Conservation (phyloP, 2,797 vertebrate species). For the Gambelia wislizenii region DNA sequence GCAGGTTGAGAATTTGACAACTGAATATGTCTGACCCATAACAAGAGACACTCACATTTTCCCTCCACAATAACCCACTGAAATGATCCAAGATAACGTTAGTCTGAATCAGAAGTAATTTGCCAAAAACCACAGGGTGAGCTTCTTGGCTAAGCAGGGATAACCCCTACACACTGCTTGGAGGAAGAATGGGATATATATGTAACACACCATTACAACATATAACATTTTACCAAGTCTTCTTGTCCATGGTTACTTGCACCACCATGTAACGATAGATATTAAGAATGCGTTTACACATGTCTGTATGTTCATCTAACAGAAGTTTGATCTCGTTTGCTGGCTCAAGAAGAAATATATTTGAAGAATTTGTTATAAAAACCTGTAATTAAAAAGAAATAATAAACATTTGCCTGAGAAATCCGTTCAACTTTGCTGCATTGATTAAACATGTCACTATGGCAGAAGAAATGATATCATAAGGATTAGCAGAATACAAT, state of each 20-base stretch:
- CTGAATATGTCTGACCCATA: too few species aligned
- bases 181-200: not conserved
- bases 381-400: conserved; percentile 81
- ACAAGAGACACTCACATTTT: not conserved
- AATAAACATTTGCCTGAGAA: conserved; percentile 20
- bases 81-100: not conserved
- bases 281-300: conserved; percentile 98
- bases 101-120: not conserved
- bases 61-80: not conserved
- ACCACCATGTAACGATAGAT: conserved; percentile 99
- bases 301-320: conserved; percentile 97
- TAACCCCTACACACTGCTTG: not conserved
- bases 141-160: not conserved
- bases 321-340: conserved; percentile 95
- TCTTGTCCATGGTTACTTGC: conserved; percentile 98
- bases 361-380: conserved; percentile 97
- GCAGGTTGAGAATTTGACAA: not conserved
- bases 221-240: conserved; percentile 89
- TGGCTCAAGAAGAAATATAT: conserved; percentile 96
- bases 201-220: not conserved
- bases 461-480: conserved; percentile 23
- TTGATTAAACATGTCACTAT: conserved; percentile 1
- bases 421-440: not conserved
- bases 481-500: not conserved
- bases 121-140: not conserved